Evolutionary conservation across 2,797 vertebrate genomes (phyloP).

Genomic region (Epinephelus malabaricus): DNA sequence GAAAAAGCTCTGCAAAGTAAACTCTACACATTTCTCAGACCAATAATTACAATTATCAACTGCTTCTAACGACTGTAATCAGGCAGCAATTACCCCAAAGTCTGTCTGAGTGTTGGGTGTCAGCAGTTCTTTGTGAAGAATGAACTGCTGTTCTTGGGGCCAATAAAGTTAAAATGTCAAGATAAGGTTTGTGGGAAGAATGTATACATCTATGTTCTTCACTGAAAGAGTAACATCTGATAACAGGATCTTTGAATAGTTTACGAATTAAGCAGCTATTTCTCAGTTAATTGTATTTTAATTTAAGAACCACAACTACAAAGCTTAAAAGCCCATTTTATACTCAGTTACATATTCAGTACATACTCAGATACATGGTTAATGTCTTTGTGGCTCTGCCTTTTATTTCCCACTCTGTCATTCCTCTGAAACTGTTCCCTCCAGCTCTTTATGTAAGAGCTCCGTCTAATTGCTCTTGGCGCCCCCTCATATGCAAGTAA

Average conservation of each 20-base stretch:
- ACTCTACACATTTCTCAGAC: neutral
- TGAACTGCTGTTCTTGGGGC: too few species aligned
- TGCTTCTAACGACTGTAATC: neutral
- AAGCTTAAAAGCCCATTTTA: neutral
- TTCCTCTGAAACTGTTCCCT: slow-evolving; percentile 30
- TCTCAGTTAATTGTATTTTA: neutral
- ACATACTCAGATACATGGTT: neutral
- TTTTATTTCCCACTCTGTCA: slow-evolving; percentile 34
- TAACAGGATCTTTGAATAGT: neutral
- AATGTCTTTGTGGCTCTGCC: slow-evolving; percentile 17
- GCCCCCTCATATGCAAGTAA: slow-evolving; percentile 60
- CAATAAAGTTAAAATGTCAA: neutral
- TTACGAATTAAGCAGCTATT: neutral
- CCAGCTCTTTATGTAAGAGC: slow-evolving; percentile 52
- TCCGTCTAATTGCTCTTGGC: slow-evolving; percentile 64
- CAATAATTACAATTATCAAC: neutral
- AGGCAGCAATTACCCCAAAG: neutral
- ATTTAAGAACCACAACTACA: slow-evolving; percentile 7
- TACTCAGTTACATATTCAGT: neutral
- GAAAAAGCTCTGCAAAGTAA: neutral
- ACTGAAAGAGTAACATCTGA: neutral
- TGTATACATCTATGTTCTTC: neutral
- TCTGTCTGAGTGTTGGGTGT: neutral
- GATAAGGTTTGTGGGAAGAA: neutral
- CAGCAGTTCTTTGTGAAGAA: too few species aligned